Conservation (phyloP, 2,113 vertebrate genomes). For the Plestiodon gilberti region DNA sequence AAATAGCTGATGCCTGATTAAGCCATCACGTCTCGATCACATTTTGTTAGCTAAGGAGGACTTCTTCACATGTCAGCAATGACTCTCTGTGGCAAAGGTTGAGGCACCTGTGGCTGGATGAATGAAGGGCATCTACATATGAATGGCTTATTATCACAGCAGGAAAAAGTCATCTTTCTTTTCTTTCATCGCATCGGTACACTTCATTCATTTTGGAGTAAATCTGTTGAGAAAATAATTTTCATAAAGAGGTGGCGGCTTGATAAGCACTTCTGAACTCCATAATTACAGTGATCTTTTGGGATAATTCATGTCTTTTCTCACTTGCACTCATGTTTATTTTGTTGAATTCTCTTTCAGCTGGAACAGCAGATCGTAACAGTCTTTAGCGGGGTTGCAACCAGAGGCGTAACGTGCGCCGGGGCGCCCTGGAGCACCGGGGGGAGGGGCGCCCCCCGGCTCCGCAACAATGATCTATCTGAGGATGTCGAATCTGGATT, state of each 20-base stretch:
- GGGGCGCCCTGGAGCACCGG: too few relatives aligned
- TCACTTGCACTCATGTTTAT: slow-evolving; percentile 61
- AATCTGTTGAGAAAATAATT: slow-evolving; percentile 71
- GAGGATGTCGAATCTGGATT: too few relatives aligned
- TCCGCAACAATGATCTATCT: too few relatives aligned
- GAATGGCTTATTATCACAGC: slow-evolving; percentile 69
- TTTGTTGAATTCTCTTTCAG: slow-evolving; percentile 61
- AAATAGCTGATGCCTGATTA: slow-evolving; percentile 51
- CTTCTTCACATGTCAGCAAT: slow-evolving; percentile 64
- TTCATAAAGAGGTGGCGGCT: slow-evolving; percentile 71
- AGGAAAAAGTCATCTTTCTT: slow-evolving; percentile 64
- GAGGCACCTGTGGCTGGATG: slow-evolving; percentile 70
- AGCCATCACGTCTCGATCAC: slow-evolving; percentile 51
- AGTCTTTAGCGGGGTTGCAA: slow-evolving; percentile 45
- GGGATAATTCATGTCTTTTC: slow-evolving; percentile 55
- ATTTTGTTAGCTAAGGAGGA: slow-evolving; percentile 53
- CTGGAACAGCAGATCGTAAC: slow-evolving; percentile 64
- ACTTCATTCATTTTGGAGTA: slow-evolving; percentile 66
- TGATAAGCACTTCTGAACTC: slow-evolving; percentile 69
- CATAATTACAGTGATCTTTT: slow-evolving; percentile 71
- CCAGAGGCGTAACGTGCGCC: too few relatives aligned
- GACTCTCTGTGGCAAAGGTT: slow-evolving; percentile 65
- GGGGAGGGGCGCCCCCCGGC: too few relatives aligned
- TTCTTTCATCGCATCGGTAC: slow-evolving; percentile 69
- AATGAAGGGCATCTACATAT: slow-evolving; percentile 70